phyloP scores from a whole-genome alignment of 2,797 vertebrate genomes.

The Coranthus polyacanthus region DNA sequence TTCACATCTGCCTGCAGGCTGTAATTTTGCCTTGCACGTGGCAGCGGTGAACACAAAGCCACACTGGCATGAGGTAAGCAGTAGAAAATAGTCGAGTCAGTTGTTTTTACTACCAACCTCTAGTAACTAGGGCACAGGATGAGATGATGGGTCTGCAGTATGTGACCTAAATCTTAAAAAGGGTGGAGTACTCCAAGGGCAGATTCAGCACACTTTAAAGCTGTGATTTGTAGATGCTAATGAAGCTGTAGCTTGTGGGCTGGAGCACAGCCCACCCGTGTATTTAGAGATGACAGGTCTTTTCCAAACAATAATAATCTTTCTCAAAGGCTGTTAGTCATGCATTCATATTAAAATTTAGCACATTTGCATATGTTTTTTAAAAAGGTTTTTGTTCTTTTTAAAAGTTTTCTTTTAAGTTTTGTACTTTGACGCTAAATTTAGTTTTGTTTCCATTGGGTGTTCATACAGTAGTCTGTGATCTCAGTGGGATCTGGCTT shows the following conservation, averaged over 20 bases:
- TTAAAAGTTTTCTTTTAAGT: conserved; percentile 4
- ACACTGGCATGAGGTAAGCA: conserved; percentile 79
- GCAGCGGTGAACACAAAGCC: conserved; percentile 80
- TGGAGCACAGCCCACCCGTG: conserved; percentile 49
- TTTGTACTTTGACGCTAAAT: conserved; percentile 41
- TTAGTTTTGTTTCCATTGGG: conserved; percentile 25
- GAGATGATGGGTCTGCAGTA: conserved; percentile 49
- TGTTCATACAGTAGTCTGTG: conserved; percentile 49
- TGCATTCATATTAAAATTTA: background rate
- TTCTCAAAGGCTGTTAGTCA: conserved; percentile 19
- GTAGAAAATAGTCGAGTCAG: conserved; percentile 82
- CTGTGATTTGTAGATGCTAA: conserved; percentile 59
- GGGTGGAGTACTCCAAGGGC: conserved; percentile 55
- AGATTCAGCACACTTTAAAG: conserved; percentile 49
- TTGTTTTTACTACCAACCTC: conserved; percentile 62
- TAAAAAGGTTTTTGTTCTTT: conserved; percentile 17
- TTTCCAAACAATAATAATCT: conserved; percentile 38
- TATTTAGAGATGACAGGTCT: conserved; percentile 43
- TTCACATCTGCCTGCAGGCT: conserved; percentile 77
- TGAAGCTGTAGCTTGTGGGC: conserved; percentile 59
- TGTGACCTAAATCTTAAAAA: conserved; percentile 67
- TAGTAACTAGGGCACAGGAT: conserved; percentile 56
- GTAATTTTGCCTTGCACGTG: conserved; percentile 85
- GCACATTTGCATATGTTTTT: conserved; percentile 12
- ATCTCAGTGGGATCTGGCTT: conserved; percentile 71